Conservation (phyloP, 2,113 vertebrate genomes). For the Lasiurus cinereus region DNA sequence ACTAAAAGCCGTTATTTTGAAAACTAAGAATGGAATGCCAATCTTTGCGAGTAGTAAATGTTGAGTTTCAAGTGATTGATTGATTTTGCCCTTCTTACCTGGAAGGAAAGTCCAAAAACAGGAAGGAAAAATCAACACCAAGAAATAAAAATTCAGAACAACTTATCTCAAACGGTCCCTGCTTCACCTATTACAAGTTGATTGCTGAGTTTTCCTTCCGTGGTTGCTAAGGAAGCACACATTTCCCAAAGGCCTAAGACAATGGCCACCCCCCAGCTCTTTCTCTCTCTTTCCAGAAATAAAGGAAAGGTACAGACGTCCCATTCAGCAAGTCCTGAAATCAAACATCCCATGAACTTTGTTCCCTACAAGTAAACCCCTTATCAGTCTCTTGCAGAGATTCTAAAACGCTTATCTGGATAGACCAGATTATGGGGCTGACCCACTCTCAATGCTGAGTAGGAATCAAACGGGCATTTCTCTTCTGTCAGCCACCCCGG, state of each 20-base stretch:
- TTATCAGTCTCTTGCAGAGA: slow-evolving; percentile 94
- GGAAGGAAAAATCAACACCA: background rate
- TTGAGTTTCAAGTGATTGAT: slow-evolving; percentile 20
- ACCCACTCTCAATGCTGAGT: slow-evolving; percentile 90
- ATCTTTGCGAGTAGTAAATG: background rate
- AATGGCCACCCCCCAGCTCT: background rate
- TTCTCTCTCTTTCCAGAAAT: slow-evolving; percentile 57
- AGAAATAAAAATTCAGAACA: background rate
- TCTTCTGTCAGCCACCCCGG: slow-evolving; percentile 82
- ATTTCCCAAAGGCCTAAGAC: slow-evolving; percentile 19
- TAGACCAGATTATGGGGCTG: slow-evolving; percentile 91
- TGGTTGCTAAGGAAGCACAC: slow-evolving; percentile 20
- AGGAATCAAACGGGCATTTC: slow-evolving; percentile 88
- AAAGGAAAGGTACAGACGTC: slow-evolving; percentile 63
- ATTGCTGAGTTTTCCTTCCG: slow-evolving; percentile 32
- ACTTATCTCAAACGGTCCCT: background rate
- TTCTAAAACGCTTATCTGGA: slow-evolving; percentile 94
- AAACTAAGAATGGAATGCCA: slow-evolving; percentile 2
- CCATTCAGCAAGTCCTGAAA: slow-evolving; percentile 64
- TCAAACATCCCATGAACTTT: slow-evolving; percentile 60
- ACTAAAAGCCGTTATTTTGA: slow-evolving; percentile 14
- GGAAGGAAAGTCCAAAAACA: background rate
- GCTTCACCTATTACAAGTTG: background rate
- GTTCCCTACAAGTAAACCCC: slow-evolving; percentile 72
- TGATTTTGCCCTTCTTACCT: background rate